Evolutionary conservation across 1,140 invertebrate species (phyloP), one percentile per base, ranked within the genome.

Genomic region (Drosophila saltans): DNA sequence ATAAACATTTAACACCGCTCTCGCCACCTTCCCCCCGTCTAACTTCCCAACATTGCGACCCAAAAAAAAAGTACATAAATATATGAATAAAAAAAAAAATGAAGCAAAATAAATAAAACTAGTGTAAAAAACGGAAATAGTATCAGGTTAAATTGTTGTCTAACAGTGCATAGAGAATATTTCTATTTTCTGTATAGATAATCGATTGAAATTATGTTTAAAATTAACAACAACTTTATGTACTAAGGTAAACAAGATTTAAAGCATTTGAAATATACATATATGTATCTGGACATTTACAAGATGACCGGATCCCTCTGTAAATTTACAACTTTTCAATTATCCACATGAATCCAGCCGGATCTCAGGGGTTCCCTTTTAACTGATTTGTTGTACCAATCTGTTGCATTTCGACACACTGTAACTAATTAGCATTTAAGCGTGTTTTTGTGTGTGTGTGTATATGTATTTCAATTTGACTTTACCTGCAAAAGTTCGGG

Each of bases 401-500:
- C 45, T 48, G 2, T 48, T 48, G 45, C 2, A 21, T 52, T 52
- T 52, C 10, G 45, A 26, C 45, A 52, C 45, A 52, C 45, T 52
- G 45, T 52, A 52, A 10, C 21, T 26, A 52, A 52, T 52, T 26
- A 52, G 21, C 45, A 26, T 21, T 3, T 16, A 60, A 39, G 16
- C 24, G 57, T 52, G 36, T 48, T 36, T 36, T 6, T 36, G 33
- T 36, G 6, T 36, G 6, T 36, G 28, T 16, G 26, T 58, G 66
- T 56, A 16, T 59, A 48, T 52, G 26, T 64, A 66, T 70, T 71
- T 56, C 16, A 62, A 56, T 62, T 70, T 43, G 39, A 78, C 41
- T 52, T 91, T 75, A 92, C 91, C 91, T 91, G 86, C 48, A 91
- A 75, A 74, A 92, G 84, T 76, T 92, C 91, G 8, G 91, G 91